Evolutionary conservation across 92 coral and sea anemone genomes (phyloP).

Genomic region (Nematostella vectensis): DNA sequence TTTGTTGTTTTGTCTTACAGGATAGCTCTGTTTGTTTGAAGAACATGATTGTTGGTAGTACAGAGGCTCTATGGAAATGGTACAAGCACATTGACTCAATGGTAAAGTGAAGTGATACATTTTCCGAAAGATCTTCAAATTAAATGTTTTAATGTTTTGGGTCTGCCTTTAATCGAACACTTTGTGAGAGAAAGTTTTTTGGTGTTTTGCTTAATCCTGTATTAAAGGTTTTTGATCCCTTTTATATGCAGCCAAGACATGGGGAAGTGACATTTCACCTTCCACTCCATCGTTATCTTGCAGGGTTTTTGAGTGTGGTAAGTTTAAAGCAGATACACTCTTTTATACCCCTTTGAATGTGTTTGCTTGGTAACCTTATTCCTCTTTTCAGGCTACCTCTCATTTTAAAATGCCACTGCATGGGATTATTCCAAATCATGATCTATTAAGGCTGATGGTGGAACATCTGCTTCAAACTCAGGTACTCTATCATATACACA

Average conservation of each 20-base stretch:
- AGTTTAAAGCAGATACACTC: background rate
- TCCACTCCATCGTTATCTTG: slow-evolving; percentile 79
- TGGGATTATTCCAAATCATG: slow-evolving; percentile 54
- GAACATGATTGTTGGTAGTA: slow-evolving; percentile 68
- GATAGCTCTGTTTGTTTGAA: slow-evolving; percentile 57
- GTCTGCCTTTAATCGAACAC: too few species aligned
- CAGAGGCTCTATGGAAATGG: slow-evolving; percentile 74
- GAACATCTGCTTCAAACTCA: slow-evolving; percentile 83
- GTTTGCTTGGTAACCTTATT: background rate
- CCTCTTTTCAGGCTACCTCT: slow-evolving; percentile 28
- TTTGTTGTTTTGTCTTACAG: slow-evolving; percentile 16
- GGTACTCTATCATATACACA: too few species aligned
- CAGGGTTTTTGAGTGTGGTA: slow-evolving; percentile 92
- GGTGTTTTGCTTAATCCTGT: too few species aligned
- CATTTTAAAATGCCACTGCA: slow-evolving; percentile 64
- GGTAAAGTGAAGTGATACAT: slow-evolving; percentile 26
- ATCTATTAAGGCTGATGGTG: slow-evolving; percentile 57
- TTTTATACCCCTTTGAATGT: background rate
- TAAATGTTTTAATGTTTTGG: too few species aligned
- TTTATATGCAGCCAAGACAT: slow-evolving; percentile 65
- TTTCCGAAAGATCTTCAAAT: background rate
- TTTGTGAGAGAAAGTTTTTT: too few species aligned
- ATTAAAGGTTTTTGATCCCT: too few species aligned
- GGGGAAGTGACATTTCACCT: slow-evolving; percentile 95
- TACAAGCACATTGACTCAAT: slow-evolving; percentile 54